Conservation (phyloP, 1,140 invertebrate genomes). For the Semibalanus balanoides region DNA sequence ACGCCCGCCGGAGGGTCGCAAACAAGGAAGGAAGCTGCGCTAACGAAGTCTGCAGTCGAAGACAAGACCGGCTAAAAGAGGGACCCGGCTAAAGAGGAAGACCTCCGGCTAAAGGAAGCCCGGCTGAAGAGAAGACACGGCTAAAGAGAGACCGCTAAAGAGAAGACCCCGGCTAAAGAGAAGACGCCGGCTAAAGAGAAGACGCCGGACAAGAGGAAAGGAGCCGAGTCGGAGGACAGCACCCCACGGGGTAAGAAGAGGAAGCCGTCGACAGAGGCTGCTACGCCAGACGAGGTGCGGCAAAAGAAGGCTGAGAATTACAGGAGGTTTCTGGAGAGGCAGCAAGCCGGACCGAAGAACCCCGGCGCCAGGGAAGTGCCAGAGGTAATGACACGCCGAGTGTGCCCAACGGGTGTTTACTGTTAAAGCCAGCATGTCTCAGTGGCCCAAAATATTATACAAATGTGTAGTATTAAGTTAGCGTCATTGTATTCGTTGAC, state of each 20-base stretch:
- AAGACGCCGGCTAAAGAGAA: not conserved
- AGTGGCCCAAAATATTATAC: too few species aligned
- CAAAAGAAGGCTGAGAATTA: not conserved
- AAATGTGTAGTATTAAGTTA: too few species aligned
- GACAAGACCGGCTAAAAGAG: too few species aligned
- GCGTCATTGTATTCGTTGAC: too few species aligned
- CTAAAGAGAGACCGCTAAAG: not conserved
- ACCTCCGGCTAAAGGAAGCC: too few species aligned
- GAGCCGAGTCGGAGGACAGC: not conserved
- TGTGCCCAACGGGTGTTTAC: too few species aligned
- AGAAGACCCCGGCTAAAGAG: not conserved
- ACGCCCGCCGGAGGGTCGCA: too few species aligned
- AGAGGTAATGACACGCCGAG: too few species aligned
- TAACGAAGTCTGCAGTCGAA: too few species aligned
- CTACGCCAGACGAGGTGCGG: not conserved
- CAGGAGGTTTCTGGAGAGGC: not conserved
- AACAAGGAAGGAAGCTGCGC: too few species aligned
- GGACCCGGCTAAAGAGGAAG: too few species aligned
- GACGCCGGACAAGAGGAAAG: not conserved
- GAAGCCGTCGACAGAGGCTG: not conserved
- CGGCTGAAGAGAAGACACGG: not conserved
- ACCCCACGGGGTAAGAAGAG: not conserved
- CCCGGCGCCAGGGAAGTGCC: slow-evolving; percentile 69
- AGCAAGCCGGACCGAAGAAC: slow-evolving; percentile 47
- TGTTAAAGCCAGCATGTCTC: too few species aligned